Evolutionary conservation across 2,113 vertebrate species (phyloP).

Genomic region (Fulica atra): DNA sequence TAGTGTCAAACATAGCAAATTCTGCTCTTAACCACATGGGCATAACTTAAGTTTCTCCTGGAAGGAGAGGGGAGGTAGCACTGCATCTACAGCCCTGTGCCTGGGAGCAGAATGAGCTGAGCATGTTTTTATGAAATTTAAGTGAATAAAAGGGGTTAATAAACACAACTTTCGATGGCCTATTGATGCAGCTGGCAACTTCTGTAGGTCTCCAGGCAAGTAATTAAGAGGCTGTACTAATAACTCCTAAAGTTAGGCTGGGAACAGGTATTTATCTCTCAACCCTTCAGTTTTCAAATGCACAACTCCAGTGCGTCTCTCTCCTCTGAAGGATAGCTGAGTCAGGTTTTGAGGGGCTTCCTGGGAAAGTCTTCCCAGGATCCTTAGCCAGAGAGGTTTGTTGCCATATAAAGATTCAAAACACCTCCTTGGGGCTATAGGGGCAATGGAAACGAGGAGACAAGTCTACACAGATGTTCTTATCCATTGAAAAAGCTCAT

Average conservation of each 20-base stretch:
- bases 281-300: not conserved
- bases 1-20: not conserved
- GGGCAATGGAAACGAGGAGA: slow-evolving; percentile 8
- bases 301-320: not conserved
- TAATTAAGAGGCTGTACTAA: not conserved
- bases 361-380: not conserved
- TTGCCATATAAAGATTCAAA: not conserved
- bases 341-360: not conserved
- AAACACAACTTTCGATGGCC: not conserved
- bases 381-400: not conserved
- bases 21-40: not conserved
- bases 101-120: not conserved
- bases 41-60: not conserved
- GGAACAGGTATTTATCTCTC: not conserved
- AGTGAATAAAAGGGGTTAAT: not conserved
- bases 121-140: not conserved
- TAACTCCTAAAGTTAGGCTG: not conserved
- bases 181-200: not conserved
- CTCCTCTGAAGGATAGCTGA: not conserved
- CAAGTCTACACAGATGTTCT: slow-evolving; percentile 51
- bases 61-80: not conserved
- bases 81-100: not conserved
- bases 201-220: not conserved
- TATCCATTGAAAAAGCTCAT: slow-evolving; percentile 67
- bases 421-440: not conserved